Evolutionary conservation across 2,113 vertebrate genomes (phyloP).

Genomic region (Mus spicilegus): DNA sequence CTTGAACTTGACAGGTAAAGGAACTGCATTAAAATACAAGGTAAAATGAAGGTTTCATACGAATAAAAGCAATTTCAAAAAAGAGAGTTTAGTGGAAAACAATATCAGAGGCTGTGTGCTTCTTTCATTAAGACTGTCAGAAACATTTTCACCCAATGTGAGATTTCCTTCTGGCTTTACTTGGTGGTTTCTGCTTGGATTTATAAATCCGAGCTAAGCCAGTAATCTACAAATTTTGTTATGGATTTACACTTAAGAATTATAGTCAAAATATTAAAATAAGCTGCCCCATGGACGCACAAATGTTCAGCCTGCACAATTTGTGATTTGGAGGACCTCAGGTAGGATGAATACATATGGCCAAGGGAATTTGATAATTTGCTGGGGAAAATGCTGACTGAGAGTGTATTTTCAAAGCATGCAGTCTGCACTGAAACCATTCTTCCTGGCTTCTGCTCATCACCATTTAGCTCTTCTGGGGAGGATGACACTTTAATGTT

Average conservation of each 20-base stretch:
- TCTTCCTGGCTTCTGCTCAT: background rate
- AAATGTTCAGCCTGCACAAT: slow-evolving; percentile 67
- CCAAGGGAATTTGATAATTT: slow-evolving; percentile 68
- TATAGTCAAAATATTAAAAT: slow-evolving; percentile 73
- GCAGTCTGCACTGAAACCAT: background rate
- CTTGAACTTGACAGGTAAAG: slow-evolving; percentile 23
- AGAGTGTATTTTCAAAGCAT: slow-evolving; percentile 58
- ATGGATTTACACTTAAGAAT: slow-evolving; percentile 73
- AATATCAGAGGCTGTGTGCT: background rate
- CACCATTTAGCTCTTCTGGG: background rate
- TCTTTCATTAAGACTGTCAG: slow-evolving; percentile 73
- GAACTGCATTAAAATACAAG: slow-evolving; percentile 33
- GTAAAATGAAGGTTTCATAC: slow-evolving; percentile 32
- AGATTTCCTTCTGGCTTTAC: slow-evolving; percentile 67
- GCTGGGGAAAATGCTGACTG: slow-evolving; percentile 69
- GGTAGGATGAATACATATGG: slow-evolving; percentile 59
- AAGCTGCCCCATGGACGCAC: slow-evolving; percentile 70
- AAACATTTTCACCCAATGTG: slow-evolving; percentile 67
- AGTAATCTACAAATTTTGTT: slow-evolving; percentile 69
- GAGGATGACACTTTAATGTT: background rate
- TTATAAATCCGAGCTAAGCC: slow-evolving; percentile 50
- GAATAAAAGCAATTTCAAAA: slow-evolving; percentile 50
- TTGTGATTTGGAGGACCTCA: slow-evolving; percentile 69
- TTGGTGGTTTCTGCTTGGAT: slow-evolving; percentile 66
- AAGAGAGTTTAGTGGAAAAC: background rate